Evolutionary conservation across 2,888 invertebrate species (phyloP), one percentile per base, ranked within the genome.

Genomic region (Synergus laeviventris): DNA sequence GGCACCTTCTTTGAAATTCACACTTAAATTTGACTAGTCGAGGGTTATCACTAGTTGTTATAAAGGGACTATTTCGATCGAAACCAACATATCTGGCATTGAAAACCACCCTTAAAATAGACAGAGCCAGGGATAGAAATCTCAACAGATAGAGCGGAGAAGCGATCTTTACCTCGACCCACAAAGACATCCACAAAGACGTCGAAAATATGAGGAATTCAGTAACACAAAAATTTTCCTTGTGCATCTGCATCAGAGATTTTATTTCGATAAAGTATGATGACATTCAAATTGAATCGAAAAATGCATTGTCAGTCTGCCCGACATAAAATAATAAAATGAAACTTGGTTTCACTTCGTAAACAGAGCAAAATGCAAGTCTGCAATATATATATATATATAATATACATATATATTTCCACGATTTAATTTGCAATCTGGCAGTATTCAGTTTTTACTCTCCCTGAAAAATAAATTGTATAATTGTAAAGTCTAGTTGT

Each of bases 91-190:
- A 38, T 62, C 12, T 62, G 62, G 62, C 62, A 62, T 62, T 62
- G 62, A 62, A 39, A 62, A 62, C 38, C 21, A 38, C 62, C 62
- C 62, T 62, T 38, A 62, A 62, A 62, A 62, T 62, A 62, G 62
- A 62, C 62, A 62, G 39, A 62, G 38, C 36, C 39, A 62, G 18
- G 39, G 39, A 62, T 62, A 16, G 38, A 62, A 39, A 39, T 62
- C 39, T 62, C 38, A 18, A 18, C 12, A 62, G 62, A 62, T 18
- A 38, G 39, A 62, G 61, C 1, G 21, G 11, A 24, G 14, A 21
- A 59, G 59, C 11, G 16, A 62, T 18, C 39, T 62, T 62, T 42
- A 21, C 64, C 42, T 64, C 39, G 42, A 64, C 64, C 42, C 39
- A 42, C 39, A 39, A 42, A 21, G 21, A 64, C 11, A 64, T 21